phyloP scores from a whole-genome alignment of 2,888 invertebrate species.

The Myopa tessellatipennis region DNA sequence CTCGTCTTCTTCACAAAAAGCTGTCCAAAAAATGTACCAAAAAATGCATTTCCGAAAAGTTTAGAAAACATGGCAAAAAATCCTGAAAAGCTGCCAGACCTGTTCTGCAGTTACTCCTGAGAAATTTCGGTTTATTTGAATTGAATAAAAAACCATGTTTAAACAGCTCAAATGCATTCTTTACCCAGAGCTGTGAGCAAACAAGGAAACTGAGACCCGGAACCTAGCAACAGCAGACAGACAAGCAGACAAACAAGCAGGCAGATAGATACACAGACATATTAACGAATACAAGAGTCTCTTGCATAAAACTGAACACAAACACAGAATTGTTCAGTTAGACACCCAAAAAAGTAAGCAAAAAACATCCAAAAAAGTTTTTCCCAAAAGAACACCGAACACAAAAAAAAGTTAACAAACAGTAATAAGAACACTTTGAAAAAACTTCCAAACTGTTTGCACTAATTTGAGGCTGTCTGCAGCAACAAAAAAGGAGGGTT shows the following conservation, averaged over 20 bases:
- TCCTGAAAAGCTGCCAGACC: not conserved
- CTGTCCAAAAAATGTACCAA: conserved; percentile 16
- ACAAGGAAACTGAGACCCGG: not conserved
- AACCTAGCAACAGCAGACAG: not conserved
- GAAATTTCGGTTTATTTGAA: not conserved
- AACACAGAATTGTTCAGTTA: not conserved
- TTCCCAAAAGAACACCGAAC: conserved; percentile 3
- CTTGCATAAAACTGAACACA: no score
- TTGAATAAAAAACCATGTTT: not conserved
- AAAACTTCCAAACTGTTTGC: conserved; percentile 20
- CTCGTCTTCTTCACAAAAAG: not conserved
- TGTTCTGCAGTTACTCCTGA: conserved; percentile 12
- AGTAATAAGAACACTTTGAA: not conserved
- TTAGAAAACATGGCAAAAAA: not conserved
- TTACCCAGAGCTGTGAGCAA: not conserved
- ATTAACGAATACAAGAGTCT: no score
- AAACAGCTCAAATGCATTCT: conserved; percentile 1
- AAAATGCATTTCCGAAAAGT: conserved; percentile 11
- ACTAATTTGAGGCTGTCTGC: conserved; percentile 14
- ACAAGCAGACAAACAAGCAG: not conserved
- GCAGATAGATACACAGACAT: not conserved
- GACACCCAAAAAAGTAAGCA: not conserved
- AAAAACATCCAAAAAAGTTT: conserved; percentile 6
- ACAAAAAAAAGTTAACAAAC: not conserved
- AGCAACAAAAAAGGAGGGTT: conserved; percentile 13